These are phyloP conservation scores for Melanostigma gelatinosum DNA, from an alignment of 2,113 vertebrate species.

Conservation along the genomic window DNA sequence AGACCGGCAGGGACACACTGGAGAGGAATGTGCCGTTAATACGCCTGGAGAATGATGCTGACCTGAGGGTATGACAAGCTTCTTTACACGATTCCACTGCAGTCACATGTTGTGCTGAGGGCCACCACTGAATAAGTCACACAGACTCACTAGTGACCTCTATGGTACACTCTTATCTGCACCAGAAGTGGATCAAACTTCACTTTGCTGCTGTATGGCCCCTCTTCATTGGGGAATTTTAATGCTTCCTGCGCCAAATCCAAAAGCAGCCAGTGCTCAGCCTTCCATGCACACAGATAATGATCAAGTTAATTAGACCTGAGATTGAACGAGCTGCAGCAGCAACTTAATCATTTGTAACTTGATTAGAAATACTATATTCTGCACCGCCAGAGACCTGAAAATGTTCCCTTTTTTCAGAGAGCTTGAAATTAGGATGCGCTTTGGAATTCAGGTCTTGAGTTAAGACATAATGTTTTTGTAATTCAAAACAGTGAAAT, in stretches of 20 bases:
- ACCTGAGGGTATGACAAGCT: conserved; percentile 83
- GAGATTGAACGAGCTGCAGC: conserved; percentile 84
- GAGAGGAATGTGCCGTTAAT: conserved; percentile 85
- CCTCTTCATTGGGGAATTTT: conserved; percentile 67
- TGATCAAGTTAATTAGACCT: conserved; percentile 88
- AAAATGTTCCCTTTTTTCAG: conserved; percentile 54
- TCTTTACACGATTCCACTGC: not conserved
- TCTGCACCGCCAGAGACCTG: conserved; percentile 76
- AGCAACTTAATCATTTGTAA: conserved; percentile 87
- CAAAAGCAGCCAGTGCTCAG: conserved; percentile 80
- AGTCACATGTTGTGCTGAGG: not conserved
- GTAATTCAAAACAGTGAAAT: conserved; percentile 45
- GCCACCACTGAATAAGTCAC: conserved; percentile 21
- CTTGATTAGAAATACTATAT: conserved; percentile 85
- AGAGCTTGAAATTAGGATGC: conserved; percentile 70
- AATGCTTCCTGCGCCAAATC: conserved; percentile 77
- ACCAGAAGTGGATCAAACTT: conserved; percentile 61
- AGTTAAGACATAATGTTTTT: conserved; percentile 53
- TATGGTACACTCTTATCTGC: conserved; percentile 45
- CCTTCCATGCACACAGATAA: conserved; percentile 85
- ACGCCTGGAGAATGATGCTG: conserved; percentile 82
- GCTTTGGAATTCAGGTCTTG: conserved; percentile 66
- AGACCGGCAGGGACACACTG: conserved; percentile 63
- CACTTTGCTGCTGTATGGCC: conserved; percentile 63
- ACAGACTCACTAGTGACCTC: conserved; percentile 33